Base-by-base conservation (phyloP, 1,140 invertebrate species). In the Aradophagus sp. region DNA sequence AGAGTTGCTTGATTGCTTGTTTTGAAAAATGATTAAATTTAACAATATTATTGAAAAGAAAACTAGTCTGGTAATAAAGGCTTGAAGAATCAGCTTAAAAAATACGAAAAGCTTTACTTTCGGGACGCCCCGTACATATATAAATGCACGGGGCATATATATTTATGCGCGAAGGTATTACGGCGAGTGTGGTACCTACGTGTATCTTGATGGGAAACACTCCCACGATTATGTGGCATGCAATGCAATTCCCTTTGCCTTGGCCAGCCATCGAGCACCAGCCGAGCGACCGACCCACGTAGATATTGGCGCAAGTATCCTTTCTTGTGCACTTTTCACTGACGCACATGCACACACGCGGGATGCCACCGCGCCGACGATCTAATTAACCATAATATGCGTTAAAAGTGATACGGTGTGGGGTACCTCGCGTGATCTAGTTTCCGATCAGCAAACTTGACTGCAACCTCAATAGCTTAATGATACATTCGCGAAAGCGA, bases 201-300 rank as follows among this genome's bases (percentile, higher is more conserved):
- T 79, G 78, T 82, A 80, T 81, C 81, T 83, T 80, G 80, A 83
- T 82, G 81, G 76, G 79, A 81, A 83, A 83, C 81, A 81, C 80
- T 82, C 81, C 80, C 80, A 81, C 80, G 81, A 81, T 83, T 82
- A 81, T 78, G 80, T 77, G 80, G 81, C 81, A 81, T 82, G 80
- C 80, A 74, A 82, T 82, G 80, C 80, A 80, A 82, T 82, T 83
- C 76, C 79, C 77, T 77, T 75, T 76, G 67, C 68, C 79, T 80
- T 77, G 75, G 63, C 77, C 70, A 79, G 76, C 74, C 75, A 65
- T 67, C 71, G 65, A 73, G 69, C 76, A 44, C 75, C 61, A 63
- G 61, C 56, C 63, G 8, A 23, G 8, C 20, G 20, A 5, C 20
- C 20, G 71, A 66, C 62, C 59, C 63, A 71, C 69, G 63, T 73